Evolutionary conservation across 64 coral and sea anemone species (phyloP), one percentile per base, ranked within the genome.

Genomic region (Montipora sp.): DNA sequence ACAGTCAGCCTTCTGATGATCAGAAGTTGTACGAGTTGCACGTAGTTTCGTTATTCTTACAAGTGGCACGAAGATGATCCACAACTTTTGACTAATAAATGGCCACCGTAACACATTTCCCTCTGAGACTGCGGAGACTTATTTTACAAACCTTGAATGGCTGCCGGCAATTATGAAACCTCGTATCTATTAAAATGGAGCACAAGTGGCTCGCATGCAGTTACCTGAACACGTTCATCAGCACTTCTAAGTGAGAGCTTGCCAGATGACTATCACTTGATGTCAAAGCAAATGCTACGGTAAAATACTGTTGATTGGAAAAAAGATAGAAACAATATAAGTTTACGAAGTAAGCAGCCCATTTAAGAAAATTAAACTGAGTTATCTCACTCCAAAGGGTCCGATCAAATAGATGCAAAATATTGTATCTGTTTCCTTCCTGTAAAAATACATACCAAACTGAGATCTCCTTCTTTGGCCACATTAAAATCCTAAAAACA

Each of bases 171-270:
- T 36, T 36, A 36, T 36, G 36, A 36, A 36, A 36, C 36, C 36
- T 36, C 36, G 11, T 0, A 57, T 57, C 53, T 11, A 8, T 57
- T 57, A 57, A 57, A 57, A 57, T 6, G 53, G 6, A 57, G 53
- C 53, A 57, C 53, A 57, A 6, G 53, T 8, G 6, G 53, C 53
- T 11, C 5, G n/a, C 70, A 7, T 14, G 60, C 12, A 59, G 36
- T 3, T 45, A 92, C 91, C 84, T 87, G 51, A 93, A 93, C 14
- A 88, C 83, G 4, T 80, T 45, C 91, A 93, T 48, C 8, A 93
- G 76, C 16, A 93, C 75, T 21, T 80, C 75, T 8, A 93, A 8
- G 18, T 87, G 50, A 67, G 3, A 15, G 7, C 80, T 73, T 20
- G 45, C 5, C 53, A 84, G 75, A 65, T 5, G 20, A 51, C 16